Conservation (phyloP, 2,888 invertebrate species). For the Laothoe populi region DNA sequence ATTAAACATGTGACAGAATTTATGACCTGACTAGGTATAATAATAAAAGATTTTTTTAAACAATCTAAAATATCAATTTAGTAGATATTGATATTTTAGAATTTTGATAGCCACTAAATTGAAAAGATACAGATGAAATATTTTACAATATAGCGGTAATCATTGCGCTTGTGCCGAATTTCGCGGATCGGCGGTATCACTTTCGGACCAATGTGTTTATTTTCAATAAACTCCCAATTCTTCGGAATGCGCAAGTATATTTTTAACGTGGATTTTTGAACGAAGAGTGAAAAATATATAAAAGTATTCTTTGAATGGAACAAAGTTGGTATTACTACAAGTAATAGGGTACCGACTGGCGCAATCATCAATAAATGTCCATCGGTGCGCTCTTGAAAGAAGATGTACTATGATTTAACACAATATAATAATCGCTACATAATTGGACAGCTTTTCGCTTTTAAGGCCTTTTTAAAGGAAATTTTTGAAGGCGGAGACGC, state of each 20-base stretch:
- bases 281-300: constrained; percentile 29
- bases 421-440: constrained; percentile 38
- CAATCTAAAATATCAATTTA: too few relatives aligned
- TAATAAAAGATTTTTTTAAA: too few relatives aligned
- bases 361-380: constrained; percentile 46
- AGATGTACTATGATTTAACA: constrained; percentile 42
- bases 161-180: constrained; percentile 19
- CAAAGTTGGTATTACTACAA: constrained; percentile 29
- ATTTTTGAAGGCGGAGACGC: constrained; percentile 1
- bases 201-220: constrained; percentile 34
- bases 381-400: constrained; percentile 39
- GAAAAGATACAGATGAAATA: constrained; percentile 15
- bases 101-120: constrained; percentile 6
- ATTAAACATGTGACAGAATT: too few relatives aligned
- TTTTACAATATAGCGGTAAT: constrained; percentile 19
- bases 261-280: constrained; percentile 31
- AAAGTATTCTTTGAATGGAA: constrained; percentile 35
- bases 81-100: not conserved
- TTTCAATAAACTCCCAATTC: constrained; percentile 33
- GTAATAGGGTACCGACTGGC: constrained; percentile 28
- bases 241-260: constrained; percentile 28
- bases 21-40: too few relatives aligned
- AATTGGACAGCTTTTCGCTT: constrained; percentile 30
- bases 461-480: too few relatives aligned
- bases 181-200: constrained; percentile 32